Base-by-base conservation (phyloP, 2,797 vertebrate species). In the Eptatretus atami region DNA sequence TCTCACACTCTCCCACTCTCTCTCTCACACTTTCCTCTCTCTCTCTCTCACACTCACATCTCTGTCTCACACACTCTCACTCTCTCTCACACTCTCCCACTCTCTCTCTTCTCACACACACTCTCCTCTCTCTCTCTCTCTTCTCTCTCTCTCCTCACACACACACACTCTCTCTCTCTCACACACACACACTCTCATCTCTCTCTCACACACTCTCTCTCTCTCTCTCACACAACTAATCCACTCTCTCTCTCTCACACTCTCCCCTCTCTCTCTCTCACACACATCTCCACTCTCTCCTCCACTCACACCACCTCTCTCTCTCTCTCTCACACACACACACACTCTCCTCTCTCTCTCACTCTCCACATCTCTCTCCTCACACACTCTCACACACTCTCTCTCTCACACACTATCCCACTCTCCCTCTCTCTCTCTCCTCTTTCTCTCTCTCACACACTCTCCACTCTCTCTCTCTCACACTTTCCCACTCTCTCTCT, bases 1-100 rank as follows among this genome's bases (percentile, higher is more conserved):
- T 19, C 55, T 60, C 14, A 6, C 77, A 86, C 65, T 82, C 86
- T 11, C 82, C 86, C 1, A 83, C 87, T 74, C 78, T 82, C 72
- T 14, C 11, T 2, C 31, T 15, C 3, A 6, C 14, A 6, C 6
- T 14, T 6, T 14, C 14, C 14, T 60, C 1, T 15, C 13, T 60
- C 55, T 13, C 14, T 4, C 54, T 15, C 54, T 15, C 54, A n/a
- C n/a, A n/a, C n/a, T n/a, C n/a, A n/a, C n/a, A n/a, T n/a, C n/a
- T n/a, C n/a, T n/a, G n/a, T n/a, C n/a, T n/a, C n/a, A n/a, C n/a
- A n/a, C n/a, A n/a, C 8, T 65, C 15, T 12, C 13, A 44, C 65
- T 65, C 13, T 54, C 53, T 65, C 25, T 60, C 53, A n/a, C n/a
- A n/a, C n/a, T 64, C 66, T 54, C 54, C 6, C 15, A 3, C 19